A percentile compares a stretch with the other conserved stretches of the same genome.
phyloP scores from a whole-genome alignment of 2,113 vertebrate species.

The Triplophysa dalaica region DNA sequence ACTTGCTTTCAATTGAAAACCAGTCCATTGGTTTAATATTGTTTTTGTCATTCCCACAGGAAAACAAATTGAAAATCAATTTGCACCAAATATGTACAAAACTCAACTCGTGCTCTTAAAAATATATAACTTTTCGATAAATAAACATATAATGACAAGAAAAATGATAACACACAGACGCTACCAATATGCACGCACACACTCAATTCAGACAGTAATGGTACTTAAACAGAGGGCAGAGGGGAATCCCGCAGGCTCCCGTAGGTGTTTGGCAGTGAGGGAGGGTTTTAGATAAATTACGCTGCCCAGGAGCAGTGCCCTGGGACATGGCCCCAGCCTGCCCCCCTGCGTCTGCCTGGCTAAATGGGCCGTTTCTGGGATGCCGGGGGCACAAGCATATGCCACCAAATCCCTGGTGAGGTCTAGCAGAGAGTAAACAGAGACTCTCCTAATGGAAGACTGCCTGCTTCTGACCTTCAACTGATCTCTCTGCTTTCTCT shows the following conservation, averaged over 20 bases:
- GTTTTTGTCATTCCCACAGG: not conserved
- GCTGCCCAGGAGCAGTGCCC: constrained; percentile 69
- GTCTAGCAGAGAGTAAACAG: constrained; percentile 72
- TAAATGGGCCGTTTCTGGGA: constrained; percentile 80
- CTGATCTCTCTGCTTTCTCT: constrained; percentile 43
- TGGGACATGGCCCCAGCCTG: constrained; percentile 73
- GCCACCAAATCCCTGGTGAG: constrained; percentile 76
- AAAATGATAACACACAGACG: not conserved
- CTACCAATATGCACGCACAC: not conserved
- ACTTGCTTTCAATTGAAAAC: constrained; percentile 31
- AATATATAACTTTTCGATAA: not conserved
- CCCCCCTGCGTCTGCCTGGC: constrained; percentile 70
- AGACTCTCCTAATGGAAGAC: constrained; percentile 73
- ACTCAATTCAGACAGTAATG: constrained; percentile 31
- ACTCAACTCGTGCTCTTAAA: not conserved
- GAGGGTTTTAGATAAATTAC: constrained; percentile 72
- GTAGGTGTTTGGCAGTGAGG: constrained; percentile 58
- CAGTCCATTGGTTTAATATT: constrained; percentile 5
- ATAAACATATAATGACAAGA: not conserved
- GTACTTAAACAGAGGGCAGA: constrained; percentile 48
- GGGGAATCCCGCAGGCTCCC: constrained; percentile 40
- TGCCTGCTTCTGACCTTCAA: constrained; percentile 64
- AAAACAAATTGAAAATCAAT: constrained; percentile 26
- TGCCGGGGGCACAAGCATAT: constrained; percentile 78
- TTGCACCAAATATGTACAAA: not conserved